Evolutionary conservation across 2,888 invertebrate species (phyloP).

Genomic region (Thymelicus sylvestris): DNA sequence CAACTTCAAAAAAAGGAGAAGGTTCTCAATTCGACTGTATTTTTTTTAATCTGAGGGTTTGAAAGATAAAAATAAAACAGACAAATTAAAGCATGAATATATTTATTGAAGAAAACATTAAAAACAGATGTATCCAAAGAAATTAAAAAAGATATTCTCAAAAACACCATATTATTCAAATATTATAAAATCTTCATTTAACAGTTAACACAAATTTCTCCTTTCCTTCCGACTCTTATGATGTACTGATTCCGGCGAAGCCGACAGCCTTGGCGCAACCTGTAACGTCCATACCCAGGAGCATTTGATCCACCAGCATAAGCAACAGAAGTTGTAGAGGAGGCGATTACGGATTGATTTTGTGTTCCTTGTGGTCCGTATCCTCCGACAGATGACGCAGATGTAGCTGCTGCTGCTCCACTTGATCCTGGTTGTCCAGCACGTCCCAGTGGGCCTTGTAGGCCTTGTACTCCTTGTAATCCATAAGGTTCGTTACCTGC

Average conservation of each 20-base stretch:
- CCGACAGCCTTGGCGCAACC: conserved; percentile 58
- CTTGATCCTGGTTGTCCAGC: conserved; percentile 31
- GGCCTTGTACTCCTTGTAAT: conserved; percentile 24
- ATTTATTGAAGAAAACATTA: neutral
- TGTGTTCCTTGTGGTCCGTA: conserved; percentile 2
- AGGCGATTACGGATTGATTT: neutral
- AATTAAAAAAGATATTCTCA: conserved; percentile 14
- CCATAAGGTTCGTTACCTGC: neutral
- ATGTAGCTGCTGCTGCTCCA: conserved; percentile 21
- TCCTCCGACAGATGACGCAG: neutral
- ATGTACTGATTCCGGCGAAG: conserved; percentile 60
- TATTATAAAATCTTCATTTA: conserved; percentile 45
- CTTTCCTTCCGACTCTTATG: conserved; percentile 60
- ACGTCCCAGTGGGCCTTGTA: conserved; percentile 33
- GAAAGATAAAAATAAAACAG: too few relatives aligned
- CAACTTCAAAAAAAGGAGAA: too few relatives aligned
- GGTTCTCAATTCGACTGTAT: too few relatives aligned
- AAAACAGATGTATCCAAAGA: conserved; percentile 64
- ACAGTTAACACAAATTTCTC: conserved; percentile 61
- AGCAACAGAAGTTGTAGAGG: conserved; percentile 32
- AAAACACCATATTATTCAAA: neutral
- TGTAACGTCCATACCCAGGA: conserved; percentile 46
- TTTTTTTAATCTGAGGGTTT: too few relatives aligned
- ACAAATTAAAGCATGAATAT: too few relatives aligned
- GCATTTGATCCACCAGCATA: conserved; percentile 19